A percentile compares a stretch with the other conserved stretches of the same genome.
Evolutionary conservation across 1,140 invertebrate species (phyloP).

Genomic region (Penaeus chinensis): DNA sequence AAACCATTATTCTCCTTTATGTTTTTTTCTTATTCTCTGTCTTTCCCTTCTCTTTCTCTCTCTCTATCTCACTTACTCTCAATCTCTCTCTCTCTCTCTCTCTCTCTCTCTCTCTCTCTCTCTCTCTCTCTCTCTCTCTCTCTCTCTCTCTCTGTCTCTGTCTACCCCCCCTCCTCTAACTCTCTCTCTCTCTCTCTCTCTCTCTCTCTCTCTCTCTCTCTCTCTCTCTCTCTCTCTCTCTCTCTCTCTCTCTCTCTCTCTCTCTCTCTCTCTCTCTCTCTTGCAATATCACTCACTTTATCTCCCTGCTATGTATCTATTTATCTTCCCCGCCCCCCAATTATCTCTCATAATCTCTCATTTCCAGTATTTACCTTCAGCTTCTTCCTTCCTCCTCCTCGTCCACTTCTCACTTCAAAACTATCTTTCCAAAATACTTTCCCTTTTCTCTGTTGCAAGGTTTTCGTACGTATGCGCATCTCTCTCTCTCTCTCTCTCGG

Average conservation of each 20-base stretch:
- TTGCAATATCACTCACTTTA: background rate
- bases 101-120: constrained; percentile 28
- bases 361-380: too few species aligned
- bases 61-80: background rate
- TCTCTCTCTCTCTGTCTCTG: background rate
- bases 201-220: constrained; percentile 33
- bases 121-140: constrained; percentile 23
- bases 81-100: constrained; percentile 21
- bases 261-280: constrained; percentile 34
- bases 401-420: too few species aligned
- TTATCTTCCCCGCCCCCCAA: background rate
- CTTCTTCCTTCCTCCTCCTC: too few species aligned
- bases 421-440: too few species aligned
- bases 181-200: constrained; percentile 27
- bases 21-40: background rate
- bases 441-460: too few species aligned
- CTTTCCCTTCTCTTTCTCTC: background rate
- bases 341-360: too few species aligned
- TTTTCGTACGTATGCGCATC: too few species aligned
- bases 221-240: background rate
- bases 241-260: constrained; percentile 2
- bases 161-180: background rate
- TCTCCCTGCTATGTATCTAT: background rate
- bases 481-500: too few species aligned
- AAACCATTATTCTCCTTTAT: background rate